Base-by-base conservation (phyloP, 2,888 invertebrate genomes). In the Cordilura impudica region DNA sequence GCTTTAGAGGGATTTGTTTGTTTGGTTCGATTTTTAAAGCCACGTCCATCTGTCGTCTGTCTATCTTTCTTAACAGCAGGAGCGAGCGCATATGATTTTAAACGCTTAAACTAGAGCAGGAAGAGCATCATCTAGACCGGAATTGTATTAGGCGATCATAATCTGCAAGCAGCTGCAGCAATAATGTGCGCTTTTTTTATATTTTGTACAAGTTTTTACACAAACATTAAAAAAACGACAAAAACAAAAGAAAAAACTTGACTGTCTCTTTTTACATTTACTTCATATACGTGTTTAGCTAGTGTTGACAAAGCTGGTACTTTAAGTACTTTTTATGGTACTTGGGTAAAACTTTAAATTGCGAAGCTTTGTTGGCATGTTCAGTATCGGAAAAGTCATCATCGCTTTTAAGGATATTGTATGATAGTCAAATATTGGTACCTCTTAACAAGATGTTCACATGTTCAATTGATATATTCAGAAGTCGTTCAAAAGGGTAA, bases 41-140 rank as follows among this genome's bases (percentile, higher is more conserved):
- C 47, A 10, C 4, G 3, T 10, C 18, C 6, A 14, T 4, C 19
- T 47, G 19, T 19, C 26, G 51, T 53, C 26, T 14, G 51, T 51
- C 26, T n/a, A 1, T 26, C n/a, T 5, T 12, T 5, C 26, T 23
- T 43, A 3, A 6, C 8, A n/a, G 26, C 51, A 61, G 18, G 78
- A 73, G 76, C 84, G 76, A 82, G 83, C 83, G 84, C 84, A 74
- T 83, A 83, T 10, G 54, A 61, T 63, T 84, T n/a, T 81, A 83
- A 83, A 82, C 84, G 83, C 82, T 82, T 83, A 86, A 89, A 89
- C 88, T 89, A 88, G 89, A 89, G 89, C 89, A 88, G 84, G 82
- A 85, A 89, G 89, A 89, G 89, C 89, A 89, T 89, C 89, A 89
- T 89, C 88, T 89, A 89, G 89, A 89, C 89, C 89, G 89, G 88